Evolutionary conservation across 2,888 invertebrate species (phyloP), one percentile per base, ranked within the genome.

Genomic region (Cyaniris semiargus): DNA sequence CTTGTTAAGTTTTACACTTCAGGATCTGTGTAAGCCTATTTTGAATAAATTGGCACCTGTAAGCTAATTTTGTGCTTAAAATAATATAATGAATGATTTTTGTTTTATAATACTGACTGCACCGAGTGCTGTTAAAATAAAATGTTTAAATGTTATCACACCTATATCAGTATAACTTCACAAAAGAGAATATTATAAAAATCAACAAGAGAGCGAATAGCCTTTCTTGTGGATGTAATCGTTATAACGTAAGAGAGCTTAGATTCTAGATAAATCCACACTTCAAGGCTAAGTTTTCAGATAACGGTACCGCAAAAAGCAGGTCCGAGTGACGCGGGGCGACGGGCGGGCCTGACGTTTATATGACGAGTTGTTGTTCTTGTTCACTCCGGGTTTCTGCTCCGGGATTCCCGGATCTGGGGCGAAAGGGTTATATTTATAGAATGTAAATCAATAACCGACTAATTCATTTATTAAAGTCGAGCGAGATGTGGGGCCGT

Each of bases 361-460:
- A 66, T 66, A 60, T 60, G 60, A 60, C 58, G 27, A 31, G 27
- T 31, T 27, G 6, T 27, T 66, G 66, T 66, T 66, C 66, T 66
- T 66, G 66, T 18, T 21, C 27, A 13, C n/a, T n/a, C 21, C 58
- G 58, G 58, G 58, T 18, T 44, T 44, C n/a, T n/a, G n/a, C 7
- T n/a, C 21, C 58, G 58, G n/a, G 60, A 60, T 27, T 27, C 27
- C 27, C 13, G 27, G 15, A 18, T 18, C 10, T 27, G 66, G 27
- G 66, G 31, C 31, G 27, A 18, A 66, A 18, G 27, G 18, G 66
- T 31, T 31, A 31, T 66, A 66, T 66, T 66, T 66, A 66, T 66
- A 31, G 66, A 66, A 66, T 31, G 66, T 66, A 66, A 66, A 31
- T 66, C 27, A 66, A 31, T 66, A 66, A 66, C 66, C 66, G 27